A percentile compares a stretch with the other conserved stretches of the same genome.
Conservation (phyloP, 1,140 invertebrate species). For the Eriocheir sinensis region DNA sequence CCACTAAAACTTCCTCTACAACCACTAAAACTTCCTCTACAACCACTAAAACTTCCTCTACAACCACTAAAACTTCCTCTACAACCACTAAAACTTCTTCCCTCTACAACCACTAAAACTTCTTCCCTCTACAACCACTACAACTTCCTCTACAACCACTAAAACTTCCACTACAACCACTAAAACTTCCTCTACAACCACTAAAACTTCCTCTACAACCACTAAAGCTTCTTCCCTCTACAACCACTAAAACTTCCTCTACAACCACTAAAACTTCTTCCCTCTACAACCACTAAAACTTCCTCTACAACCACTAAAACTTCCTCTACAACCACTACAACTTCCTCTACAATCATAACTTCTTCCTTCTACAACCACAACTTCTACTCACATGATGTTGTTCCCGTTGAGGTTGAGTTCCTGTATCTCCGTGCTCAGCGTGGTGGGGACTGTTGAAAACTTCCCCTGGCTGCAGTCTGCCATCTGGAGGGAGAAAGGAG, state of each 20-base stretch:
- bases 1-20: background rate
- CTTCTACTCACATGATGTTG: constrained; percentile 84
- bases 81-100: background rate
- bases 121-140: background rate
- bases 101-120: too few species aligned
- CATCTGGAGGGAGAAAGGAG: constrained; percentile 39
- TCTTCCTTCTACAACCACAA: background rate
- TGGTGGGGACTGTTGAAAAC: constrained; percentile 84
- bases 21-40: background rate
- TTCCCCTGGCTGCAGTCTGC: constrained; percentile 61
- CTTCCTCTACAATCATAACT: background rate
- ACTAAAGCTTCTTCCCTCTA: background rate
- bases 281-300: too few species aligned
- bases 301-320: too few species aligned
- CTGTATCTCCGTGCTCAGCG: constrained; percentile 91
- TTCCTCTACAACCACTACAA: background rate
- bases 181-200: background rate
- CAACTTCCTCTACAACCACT: background rate
- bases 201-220: background rate
- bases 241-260: too few species aligned
- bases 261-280: too few species aligned
- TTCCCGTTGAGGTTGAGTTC: constrained; percentile 92
- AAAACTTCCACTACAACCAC: background rate
- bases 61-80: background rate
- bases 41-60: background rate